A percentile compares a stretch with the other conserved stretches of the same genome.
Conservation (phyloP, 2,113 vertebrate species). For the Mastomys natalensis region DNA sequence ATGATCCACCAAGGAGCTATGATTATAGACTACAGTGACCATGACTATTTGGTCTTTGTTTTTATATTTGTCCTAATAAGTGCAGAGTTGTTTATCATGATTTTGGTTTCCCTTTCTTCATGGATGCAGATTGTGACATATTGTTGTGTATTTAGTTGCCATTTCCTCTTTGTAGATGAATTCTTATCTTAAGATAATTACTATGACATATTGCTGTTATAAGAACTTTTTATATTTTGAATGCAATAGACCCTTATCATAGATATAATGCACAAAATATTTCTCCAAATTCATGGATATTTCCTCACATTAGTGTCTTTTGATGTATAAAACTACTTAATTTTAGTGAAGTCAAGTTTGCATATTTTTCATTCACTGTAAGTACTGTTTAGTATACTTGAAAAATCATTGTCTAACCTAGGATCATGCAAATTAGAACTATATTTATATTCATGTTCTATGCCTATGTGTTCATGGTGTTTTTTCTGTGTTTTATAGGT, state of each 20-base stretch:
- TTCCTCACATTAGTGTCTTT: not conserved
- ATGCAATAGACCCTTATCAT: not conserved
- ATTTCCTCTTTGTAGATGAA: not conserved
- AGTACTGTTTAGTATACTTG: not conserved
- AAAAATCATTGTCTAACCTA: not conserved
- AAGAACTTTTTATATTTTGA: not conserved
- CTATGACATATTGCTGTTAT: not conserved
- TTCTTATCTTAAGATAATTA: not conserved
- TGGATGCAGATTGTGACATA: not conserved
- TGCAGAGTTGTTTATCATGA: not conserved
- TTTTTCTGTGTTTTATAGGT: not conserved
- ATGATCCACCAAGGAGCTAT: not conserved
- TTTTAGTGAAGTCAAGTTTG: not conserved
- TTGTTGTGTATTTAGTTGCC: not conserved
- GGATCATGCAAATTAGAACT: not conserved
- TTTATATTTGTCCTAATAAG: not conserved
- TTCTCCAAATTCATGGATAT: not conserved
- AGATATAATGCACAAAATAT: not conserved
- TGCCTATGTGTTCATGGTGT: not conserved
- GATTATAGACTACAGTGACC: not conserved
- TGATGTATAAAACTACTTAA: not conserved
- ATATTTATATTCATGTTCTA: not conserved
- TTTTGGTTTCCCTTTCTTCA: slow-evolving; percentile 24
- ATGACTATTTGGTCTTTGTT: not conserved
- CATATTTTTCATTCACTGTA: not conserved